Base-by-base conservation (phyloP, 35 echinoderm and acorn worm species). In the Anneissia japonica region DNA sequence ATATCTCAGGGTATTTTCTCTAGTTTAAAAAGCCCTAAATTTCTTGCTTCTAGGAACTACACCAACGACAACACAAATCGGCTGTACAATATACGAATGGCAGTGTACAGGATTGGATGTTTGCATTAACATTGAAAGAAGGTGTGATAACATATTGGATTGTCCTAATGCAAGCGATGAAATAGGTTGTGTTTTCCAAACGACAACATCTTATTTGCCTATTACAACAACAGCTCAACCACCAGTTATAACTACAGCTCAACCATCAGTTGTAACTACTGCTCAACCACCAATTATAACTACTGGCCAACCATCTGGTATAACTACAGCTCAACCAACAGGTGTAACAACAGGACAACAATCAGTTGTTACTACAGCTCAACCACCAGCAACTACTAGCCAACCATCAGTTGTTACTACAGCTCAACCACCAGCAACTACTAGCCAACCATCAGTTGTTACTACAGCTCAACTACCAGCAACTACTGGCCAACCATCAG, bases 21-120 rank as follows among this genome's bases (percentile, higher is more conserved):
- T n/a, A n/a, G n/a, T n/a, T n/a, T n/a, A n/a, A n/a, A n/a, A n/a
- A n/a, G n/a, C n/a, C n/a, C n/a, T n/a, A n/a, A n/a, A n/a, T n/a
- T n/a, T n/a, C n/a, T 64, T 64, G 26, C 51, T 83, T 41, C 14
- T 73, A 93, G 92, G 92, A 16, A 93, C 92, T 23, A 93, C 92
- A 39, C 92, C 92, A 55, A 79, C 84, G 74, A 90, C 92, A 56
- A 90, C 87, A 39, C 76, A 86, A 46, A 40, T 84, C 4, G 83
- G 87, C 19, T 93, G 92, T 75, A 31, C 45, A 29, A 73, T 81
- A 33, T 81, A 82, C 56, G 82, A 93, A 73, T 93, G 92, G 92
- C 87, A 79, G 26, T 93, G 92, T 43, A 21, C 74, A 46, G 21
- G 39, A 46, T 35, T 38, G 11, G 73, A 77, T 1, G 21, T 64